A percentile compares a stretch with the other conserved stretches of the same genome.
Evolutionary conservation across 2,888 invertebrate genomes (phyloP).

Genomic region (Eretmocerus hayati): DNA sequence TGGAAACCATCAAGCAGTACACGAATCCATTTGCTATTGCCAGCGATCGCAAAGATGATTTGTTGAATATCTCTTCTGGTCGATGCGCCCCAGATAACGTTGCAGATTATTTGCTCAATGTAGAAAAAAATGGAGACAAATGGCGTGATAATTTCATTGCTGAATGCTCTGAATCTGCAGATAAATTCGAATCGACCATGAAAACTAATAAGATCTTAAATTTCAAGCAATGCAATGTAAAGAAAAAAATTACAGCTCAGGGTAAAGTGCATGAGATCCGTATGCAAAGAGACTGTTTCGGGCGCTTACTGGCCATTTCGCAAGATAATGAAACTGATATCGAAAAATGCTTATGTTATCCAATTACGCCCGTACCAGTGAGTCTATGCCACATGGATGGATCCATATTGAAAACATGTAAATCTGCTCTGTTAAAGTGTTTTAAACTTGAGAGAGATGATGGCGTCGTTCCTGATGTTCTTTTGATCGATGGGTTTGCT

Average conservation of each 20-base stretch:
- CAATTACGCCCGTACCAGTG: slow-evolving; percentile 26
- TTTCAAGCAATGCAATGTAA: slow-evolving; percentile 23
- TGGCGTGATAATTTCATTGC: neutral
- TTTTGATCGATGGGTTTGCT: slow-evolving; percentile 32
- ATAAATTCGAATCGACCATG: slow-evolving; percentile 23
- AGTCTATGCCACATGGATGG: slow-evolving; percentile 28
- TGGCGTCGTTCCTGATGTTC: slow-evolving; percentile 23
- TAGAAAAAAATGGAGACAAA: neutral
- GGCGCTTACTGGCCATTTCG: slow-evolving; percentile 28
- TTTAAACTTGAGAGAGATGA: slow-evolving; percentile 15
- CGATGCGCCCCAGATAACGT: neutral
- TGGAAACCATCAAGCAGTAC: neutral
- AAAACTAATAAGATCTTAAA: slow-evolving; percentile 26
- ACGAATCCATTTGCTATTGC: slow-evolving; percentile 5
- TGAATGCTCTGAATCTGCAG: neutral
- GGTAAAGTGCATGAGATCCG: slow-evolving; percentile 29
- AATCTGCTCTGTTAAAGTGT: slow-evolving; percentile 25
- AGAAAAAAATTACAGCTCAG: slow-evolving; percentile 22
- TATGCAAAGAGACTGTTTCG: slow-evolving; percentile 32
- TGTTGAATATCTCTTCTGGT: slow-evolving; percentile 1
- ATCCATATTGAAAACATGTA: slow-evolving; percentile 15
- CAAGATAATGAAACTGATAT: slow-evolving; percentile 22
- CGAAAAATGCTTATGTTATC: slow-evolving; percentile 31
- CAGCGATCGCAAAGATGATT: neutral
- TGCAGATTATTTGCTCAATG: neutral